Conservation (phyloP, 2,797 vertebrate genomes). For the Coreius guichenoti region DNA sequence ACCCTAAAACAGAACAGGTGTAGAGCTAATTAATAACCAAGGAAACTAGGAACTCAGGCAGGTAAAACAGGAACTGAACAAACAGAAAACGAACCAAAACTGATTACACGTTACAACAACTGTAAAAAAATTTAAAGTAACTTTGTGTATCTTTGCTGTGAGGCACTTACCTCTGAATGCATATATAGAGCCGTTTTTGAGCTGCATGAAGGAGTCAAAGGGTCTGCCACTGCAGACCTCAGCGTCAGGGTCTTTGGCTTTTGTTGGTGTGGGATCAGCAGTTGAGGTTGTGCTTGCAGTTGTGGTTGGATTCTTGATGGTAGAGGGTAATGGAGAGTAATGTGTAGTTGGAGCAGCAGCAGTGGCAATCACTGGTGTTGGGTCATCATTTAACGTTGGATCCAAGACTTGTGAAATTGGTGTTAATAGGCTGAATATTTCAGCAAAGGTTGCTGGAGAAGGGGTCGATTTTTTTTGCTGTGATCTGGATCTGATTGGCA, state of each 20-base stretch:
- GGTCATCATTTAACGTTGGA: not conserved
- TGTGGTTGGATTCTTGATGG: constrained; percentile 29
- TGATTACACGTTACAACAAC: not conserved
- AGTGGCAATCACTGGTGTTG: constrained; percentile 29
- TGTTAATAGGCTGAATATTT: constrained; percentile 22
- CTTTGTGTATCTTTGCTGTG: not conserved
- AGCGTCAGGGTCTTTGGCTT: constrained; percentile 70
- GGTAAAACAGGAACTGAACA: not conserved
- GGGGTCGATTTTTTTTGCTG: not conserved
- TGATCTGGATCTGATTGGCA: not conserved
- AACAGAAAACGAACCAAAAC: not conserved
- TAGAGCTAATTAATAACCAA: not conserved
- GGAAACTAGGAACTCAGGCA: not conserved
- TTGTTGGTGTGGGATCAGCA: not conserved
- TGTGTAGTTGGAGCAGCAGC: constrained; percentile 28
- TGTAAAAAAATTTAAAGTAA: not conserved
- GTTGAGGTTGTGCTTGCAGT: not conserved
- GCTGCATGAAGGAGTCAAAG: constrained; percentile 84
- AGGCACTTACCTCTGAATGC: constrained; percentile 83
- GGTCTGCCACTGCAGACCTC: constrained; percentile 83
- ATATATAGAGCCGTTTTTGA: constrained; percentile 86
- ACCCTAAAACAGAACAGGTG: not conserved
- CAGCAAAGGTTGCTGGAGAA: not conserved
- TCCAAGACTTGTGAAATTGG: not conserved
- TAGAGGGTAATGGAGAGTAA: not conserved